These are phyloP conservation scores for Probaryconus sp. DNA, from an alignment of 1,140 invertebrate species.

Conservation along the genomic window DNA sequence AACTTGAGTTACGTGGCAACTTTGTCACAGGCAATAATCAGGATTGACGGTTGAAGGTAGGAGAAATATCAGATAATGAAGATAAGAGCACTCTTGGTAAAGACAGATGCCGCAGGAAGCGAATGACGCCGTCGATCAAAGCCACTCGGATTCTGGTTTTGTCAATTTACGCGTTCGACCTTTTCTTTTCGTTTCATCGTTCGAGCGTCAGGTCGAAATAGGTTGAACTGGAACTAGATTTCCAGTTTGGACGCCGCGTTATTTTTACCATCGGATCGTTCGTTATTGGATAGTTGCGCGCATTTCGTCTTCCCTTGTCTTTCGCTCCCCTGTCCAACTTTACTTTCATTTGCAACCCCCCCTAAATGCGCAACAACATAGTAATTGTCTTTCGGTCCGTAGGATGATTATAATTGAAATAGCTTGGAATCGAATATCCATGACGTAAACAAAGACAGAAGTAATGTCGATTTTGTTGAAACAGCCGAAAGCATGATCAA, in stretches of 20 bases:
- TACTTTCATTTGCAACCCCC: conserved; percentile 34
- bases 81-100: conserved; percentile 48
- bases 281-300: conserved; percentile 44
- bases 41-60: conserved; percentile 39
- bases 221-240: conserved; percentile 61
- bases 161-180: conserved; percentile 52
- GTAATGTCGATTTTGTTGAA: conserved; percentile 4
- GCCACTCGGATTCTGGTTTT: conserved; percentile 48
- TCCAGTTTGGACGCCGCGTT: conserved; percentile 61
- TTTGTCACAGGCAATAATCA: conserved; percentile 53
- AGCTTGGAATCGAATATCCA: conserved; percentile 24
- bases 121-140: conserved; percentile 56
- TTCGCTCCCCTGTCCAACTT: conserved; percentile 25
- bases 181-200: conserved; percentile 33
- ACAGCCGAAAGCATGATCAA: conserved; percentile 41
- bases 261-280: conserved; percentile 57
- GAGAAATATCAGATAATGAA: conserved; percentile 46
- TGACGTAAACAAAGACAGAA: conserved; percentile 13
- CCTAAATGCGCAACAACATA: conserved; percentile 12
- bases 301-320: conserved; percentile 25
- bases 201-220: conserved; percentile 41
- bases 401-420: conserved; percentile 31
- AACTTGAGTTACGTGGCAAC: conserved; percentile 42
- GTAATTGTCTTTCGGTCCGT: conserved; percentile 42
- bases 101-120: conserved; percentile 48